These are phyloP conservation scores for Phytoseiulus persimilis DNA, from an alignment of 2,888 invertebrate species.

Conservation along the genomic window DNA sequence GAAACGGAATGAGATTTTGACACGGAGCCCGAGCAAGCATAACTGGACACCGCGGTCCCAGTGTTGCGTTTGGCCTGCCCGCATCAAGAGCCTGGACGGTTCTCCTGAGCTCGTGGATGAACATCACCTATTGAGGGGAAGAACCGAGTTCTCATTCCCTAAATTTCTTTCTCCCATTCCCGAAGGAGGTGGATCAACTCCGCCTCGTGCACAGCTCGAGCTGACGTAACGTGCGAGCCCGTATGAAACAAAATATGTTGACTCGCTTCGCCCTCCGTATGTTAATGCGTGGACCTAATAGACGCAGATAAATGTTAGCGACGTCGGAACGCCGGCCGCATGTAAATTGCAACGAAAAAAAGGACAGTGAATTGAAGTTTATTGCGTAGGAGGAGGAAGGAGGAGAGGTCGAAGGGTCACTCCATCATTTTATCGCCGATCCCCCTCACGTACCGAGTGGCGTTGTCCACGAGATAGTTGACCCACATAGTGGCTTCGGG, in stretches of 20 bases:
- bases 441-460: neutral
- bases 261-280: neutral
- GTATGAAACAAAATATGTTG: neutral
- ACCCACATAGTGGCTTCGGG: neutral
- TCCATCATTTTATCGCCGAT: neutral
- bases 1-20: no score
- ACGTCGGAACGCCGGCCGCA: neutral
- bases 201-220: no score
- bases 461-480: slow-evolving; percentile 5
- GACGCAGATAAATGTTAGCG: neutral
- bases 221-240: no score
- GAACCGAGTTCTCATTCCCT: no score
- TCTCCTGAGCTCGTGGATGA: no score
- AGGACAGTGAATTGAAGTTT: neutral
- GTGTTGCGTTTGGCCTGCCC: no score
- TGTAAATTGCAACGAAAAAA: neutral
- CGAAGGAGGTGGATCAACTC: no score
- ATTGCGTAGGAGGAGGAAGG: neutral
- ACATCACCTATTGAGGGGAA: no score
- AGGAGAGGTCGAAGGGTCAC: neutral
- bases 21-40: no score
- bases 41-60: no score
- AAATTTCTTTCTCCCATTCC: no score
- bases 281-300: neutral
- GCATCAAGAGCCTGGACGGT: no score